Conservation (phyloP, 2,797 vertebrate genomes). For the Parauchenoglanis ngamensis region DNA sequence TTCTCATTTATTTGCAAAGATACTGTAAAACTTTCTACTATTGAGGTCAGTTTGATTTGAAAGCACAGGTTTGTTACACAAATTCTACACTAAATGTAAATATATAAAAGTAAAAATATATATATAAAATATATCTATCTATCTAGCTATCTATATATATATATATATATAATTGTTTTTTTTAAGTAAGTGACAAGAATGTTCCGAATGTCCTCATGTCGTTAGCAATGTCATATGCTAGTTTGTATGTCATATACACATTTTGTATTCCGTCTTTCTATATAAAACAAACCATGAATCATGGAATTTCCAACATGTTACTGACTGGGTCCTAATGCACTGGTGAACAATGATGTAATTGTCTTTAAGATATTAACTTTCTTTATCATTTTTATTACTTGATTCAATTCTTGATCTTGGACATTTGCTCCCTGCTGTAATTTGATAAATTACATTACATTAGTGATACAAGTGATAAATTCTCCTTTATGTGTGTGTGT, state of each 20-base stretch:
- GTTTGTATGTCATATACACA: neutral
- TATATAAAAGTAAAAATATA: no score
- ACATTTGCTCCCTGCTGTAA: conserved; percentile 7
- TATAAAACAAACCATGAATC: no score
- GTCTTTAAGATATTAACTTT: neutral
- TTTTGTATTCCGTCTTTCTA: neutral
- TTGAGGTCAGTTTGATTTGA: neutral
- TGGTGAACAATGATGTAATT: neutral
- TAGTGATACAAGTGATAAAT: neutral
- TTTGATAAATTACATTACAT: no score
- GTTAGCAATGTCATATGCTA: neutral
- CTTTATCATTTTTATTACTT: neutral
- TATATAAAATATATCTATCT: no score
- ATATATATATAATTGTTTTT: no score
- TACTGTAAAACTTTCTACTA: neutral
- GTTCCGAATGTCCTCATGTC: neutral
- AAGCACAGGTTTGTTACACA: neutral
- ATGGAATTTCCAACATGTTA: no score
- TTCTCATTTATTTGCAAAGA: neutral
- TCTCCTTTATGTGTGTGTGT: conserved; percentile 50
- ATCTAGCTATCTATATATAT: no score
- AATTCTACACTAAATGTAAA: neutral
- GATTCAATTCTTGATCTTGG: neutral
- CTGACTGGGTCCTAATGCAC: neutral
- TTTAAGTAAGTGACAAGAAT: neutral